These are phyloP conservation scores for Labia minor DNA, from an alignment of 2,888 invertebrate species.

Conservation along the genomic window DNA sequence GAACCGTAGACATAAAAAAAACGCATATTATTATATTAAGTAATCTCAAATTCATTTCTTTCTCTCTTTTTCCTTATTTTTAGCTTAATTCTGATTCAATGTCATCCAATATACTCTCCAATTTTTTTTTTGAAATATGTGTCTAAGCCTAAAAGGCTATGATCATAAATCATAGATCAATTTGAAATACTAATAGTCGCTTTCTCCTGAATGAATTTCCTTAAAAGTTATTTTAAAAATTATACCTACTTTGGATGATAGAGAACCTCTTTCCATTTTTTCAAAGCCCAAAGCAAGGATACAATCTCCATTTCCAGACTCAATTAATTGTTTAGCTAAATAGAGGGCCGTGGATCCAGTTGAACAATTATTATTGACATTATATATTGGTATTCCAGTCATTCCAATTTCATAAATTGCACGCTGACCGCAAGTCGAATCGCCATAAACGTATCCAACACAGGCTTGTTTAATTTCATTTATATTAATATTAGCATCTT, in stretches of 20 bases:
- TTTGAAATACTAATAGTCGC: too few species aligned
- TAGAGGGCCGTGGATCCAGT: constrained; percentile 89
- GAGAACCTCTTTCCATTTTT: constrained; percentile 91
- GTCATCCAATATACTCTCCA: too few species aligned
- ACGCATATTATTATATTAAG: too few species aligned
- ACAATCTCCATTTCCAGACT: constrained; percentile 76
- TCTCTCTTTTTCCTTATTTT: too few species aligned
- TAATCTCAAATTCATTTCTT: too few species aligned
- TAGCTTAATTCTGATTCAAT: too few species aligned
- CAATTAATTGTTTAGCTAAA: constrained; percentile 84
- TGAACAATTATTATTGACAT: constrained; percentile 97
- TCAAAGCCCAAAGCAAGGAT: constrained; percentile 93
- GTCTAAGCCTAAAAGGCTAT: too few species aligned
- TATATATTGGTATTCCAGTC: constrained; percentile 93
- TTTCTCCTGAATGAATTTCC: too few species aligned
- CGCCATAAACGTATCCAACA: constrained; percentile 87
- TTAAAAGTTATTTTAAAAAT: too few species aligned
- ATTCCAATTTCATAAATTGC: constrained; percentile 89
- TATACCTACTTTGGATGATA: constrained; percentile 53
- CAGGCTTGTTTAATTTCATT: constrained; percentile 76
- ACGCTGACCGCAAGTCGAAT: constrained; percentile 91
- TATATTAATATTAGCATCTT: constrained; percentile 69
- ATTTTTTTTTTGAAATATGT: too few species aligned
- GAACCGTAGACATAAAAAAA: too few species aligned
- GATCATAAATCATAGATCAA: too few species aligned